Evolutionary conservation across 2,888 invertebrate species (phyloP).

Genomic region (Parthenolecanium corni): DNA sequence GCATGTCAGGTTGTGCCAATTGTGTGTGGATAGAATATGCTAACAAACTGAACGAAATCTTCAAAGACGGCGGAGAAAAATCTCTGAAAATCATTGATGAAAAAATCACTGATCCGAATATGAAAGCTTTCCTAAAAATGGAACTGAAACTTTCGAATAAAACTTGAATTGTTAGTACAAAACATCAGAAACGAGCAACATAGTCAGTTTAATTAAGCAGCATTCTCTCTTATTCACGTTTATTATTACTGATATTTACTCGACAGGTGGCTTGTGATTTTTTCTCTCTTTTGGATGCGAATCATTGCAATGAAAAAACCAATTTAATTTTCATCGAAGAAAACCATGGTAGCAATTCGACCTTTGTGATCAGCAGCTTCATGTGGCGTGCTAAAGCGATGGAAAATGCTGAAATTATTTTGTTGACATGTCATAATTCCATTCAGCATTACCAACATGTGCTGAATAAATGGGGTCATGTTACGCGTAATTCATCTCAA

Average conservation of each 20-base stretch:
- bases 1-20: slow-evolving; percentile 83
- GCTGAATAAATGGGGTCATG: slow-evolving; percentile 1
- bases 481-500: not conserved
- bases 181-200: not conserved
- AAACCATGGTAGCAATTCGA: slow-evolving; percentile 10
- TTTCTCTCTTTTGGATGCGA: not conserved
- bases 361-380: slow-evolving; percentile 8
- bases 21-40: slow-evolving; percentile 91
- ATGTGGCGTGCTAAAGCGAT: not conserved
- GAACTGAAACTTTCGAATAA: slow-evolving; percentile 45
- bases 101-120: slow-evolving; percentile 63
- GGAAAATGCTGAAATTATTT: not conserved
- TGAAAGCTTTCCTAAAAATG: slow-evolving; percentile 68
- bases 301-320: not conserved
- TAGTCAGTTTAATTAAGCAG: not conserved
- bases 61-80: slow-evolving; percentile 55
- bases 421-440: slow-evolving; percentile 12
- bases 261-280: not conserved
- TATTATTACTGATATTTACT: no score
- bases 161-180: not conserved
- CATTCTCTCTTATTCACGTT: no score
- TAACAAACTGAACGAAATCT: slow-evolving; percentile 54
- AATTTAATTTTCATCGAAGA: slow-evolving; percentile 14
- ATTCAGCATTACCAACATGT: slow-evolving; percentile 22
- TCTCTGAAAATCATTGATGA: slow-evolving; percentile 59